phyloP scores from a whole-genome alignment of 2,113 vertebrate species.

The Callaeas wilsoni region DNA sequence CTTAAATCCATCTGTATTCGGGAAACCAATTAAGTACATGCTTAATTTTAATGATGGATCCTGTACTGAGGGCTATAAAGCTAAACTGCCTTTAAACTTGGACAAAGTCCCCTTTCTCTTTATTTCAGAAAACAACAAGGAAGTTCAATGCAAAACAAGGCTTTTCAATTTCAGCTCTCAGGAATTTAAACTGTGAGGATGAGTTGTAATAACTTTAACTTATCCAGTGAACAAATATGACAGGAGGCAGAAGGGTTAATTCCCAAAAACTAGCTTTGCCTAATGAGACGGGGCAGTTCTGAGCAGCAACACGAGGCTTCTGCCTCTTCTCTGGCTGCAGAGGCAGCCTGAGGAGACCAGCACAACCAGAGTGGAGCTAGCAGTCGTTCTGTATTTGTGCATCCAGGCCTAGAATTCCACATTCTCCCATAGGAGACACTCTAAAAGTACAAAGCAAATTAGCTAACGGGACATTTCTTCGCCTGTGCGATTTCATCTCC shows the following conservation, averaged over 20 bases:
- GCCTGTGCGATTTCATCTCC: neutral
- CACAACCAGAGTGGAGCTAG: accelerated
- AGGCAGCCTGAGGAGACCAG: neutral
- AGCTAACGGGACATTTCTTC: neutral
- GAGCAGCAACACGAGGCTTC: neutral
- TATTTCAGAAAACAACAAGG: neutral
- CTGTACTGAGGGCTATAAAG: neutral
- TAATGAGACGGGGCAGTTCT: neutral
- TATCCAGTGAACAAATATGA: neutral
- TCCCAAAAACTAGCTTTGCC: neutral
- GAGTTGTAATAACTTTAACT: neutral
- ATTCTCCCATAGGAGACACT: neutral
- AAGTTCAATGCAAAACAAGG: neutral
- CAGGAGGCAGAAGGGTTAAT: neutral
- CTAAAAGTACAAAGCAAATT: neutral
- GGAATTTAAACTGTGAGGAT: neutral
- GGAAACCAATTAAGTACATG: slow-evolving; percentile 24
- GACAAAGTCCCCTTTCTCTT: neutral
- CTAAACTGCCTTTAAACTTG: neutral
- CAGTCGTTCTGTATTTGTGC: neutral
- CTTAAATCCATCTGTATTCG: slow-evolving; percentile 11
- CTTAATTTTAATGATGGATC: slow-evolving; percentile 42
- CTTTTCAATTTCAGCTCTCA: neutral
- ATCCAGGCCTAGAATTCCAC: neutral
- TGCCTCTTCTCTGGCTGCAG: neutral